phyloP scores from a whole-genome alignment of 2,113 vertebrate genomes.

The Ifrita kowaldi region DNA sequence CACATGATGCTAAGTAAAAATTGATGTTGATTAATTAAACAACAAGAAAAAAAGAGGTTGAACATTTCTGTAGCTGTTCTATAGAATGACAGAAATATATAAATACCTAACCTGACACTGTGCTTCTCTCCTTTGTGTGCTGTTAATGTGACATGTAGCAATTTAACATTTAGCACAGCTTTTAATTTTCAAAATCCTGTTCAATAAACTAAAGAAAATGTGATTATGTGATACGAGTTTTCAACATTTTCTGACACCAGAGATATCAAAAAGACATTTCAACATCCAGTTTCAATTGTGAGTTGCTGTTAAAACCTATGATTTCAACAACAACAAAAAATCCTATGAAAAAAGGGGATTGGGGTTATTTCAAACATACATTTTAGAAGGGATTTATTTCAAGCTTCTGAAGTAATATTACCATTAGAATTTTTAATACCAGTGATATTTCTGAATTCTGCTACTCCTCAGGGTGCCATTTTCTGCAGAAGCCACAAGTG shows the following conservation, averaged over 20 bases:
- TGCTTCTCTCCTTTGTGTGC: background rate
- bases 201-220: slow-evolving; percentile 17
- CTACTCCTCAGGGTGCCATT: background rate
- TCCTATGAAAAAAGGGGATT: background rate
- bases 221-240: background rate
- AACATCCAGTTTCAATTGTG: background rate
- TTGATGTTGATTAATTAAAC: background rate
- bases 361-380: background rate
- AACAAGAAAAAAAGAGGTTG: background rate
- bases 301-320: background rate
- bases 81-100: background rate
- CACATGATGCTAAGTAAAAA: background rate
- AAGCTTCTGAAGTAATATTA: background rate
- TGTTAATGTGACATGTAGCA: background rate
- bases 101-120: background rate
- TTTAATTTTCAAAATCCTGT: background rate
- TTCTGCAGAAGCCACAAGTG: background rate
- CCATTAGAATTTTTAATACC: background rate
- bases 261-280: slow-evolving; percentile 18
- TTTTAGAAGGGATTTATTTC: background rate
- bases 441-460: background rate
- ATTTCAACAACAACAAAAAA: background rate
- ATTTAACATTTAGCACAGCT: background rate
- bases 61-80: background rate
- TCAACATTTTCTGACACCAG: slow-evolving; percentile 21